Base-by-base conservation (phyloP, 2,888 invertebrate species). In the Ariolimax columbianus region DNA sequence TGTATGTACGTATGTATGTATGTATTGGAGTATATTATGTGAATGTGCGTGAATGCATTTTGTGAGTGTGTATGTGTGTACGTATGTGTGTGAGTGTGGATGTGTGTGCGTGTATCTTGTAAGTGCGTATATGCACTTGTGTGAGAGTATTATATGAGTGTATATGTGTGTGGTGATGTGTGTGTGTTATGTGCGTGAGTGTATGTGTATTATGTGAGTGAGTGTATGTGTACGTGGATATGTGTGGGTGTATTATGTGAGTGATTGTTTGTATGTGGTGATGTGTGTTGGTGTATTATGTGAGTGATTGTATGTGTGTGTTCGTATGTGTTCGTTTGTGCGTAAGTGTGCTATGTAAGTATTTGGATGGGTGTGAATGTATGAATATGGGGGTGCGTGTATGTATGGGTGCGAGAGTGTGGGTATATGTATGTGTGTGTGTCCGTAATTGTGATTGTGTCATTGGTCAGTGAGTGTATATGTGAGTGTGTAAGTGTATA, bases 401-500 rank as follows among this genome's bases (percentile, higher is more conserved):
- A 63, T 63, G 4, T 63, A 63, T 63, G n/a, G 26, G n/a, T 63
- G 14, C 23, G 4, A 17, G 55, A 17, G 59, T 63, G n/a, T 63
- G n/a, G 26, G n/a, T 63, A 11, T 63, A 63, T 63, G 59, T 38
- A 33, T 51, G 33, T 51, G 33, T 79, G 26, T 63, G 63, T 36
- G 40, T 79, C 30, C 30, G 26, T 79, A 38, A 19, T 17, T 63
- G 33, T 59, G 51, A 26, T 23, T 59, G 36, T 43, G 33, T 33
- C n/a, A n/a, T n/a, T n/a, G n/a, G 17, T 51, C 30, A 17, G 26
- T 78, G 33, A 59, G 26, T 79, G 63, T 63, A 47, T 66, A 72
- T 83, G 68, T 77, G 55, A 77, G 47, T 77, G 43, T 77, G 47
- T 83, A 72, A 77, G 47, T 77, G 38, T 83, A 63, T 66, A 72